phyloP scores from a whole-genome alignment of 2,113 vertebrate genomes.

The Dasyurus viverrinus region DNA sequence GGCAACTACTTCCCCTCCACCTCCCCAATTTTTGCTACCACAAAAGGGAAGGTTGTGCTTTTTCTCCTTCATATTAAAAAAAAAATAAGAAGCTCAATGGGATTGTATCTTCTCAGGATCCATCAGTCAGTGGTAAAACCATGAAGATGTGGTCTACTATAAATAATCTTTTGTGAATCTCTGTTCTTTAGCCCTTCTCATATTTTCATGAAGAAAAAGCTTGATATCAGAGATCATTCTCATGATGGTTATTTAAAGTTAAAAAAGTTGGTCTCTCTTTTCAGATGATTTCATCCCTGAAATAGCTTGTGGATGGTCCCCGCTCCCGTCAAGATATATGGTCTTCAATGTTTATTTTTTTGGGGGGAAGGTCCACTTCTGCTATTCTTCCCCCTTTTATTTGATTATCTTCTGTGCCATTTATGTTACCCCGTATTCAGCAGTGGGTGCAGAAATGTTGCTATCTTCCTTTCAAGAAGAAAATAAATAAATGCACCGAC shows the following conservation, averaged over 20 bases:
- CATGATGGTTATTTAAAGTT: not conserved
- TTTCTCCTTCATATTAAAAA: not conserved
- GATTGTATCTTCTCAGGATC: not conserved
- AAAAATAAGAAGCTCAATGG: not conserved
- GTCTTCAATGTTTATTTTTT: not conserved
- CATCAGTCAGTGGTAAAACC: not conserved
- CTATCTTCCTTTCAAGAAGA: not conserved
- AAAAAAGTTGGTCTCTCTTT: not conserved
- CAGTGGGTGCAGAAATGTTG: not conserved
- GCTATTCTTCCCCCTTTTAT: not conserved
- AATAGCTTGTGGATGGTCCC: not conserved
- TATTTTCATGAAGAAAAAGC: not conserved
- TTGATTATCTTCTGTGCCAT: not conserved
- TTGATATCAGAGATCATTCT: not conserved
- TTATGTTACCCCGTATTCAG: not conserved
- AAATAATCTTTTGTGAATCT: not conserved
- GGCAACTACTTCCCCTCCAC: no score
- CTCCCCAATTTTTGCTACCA: no score
- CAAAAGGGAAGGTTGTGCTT: not conserved
- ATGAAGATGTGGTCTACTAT: not conserved
- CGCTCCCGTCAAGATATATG: not conserved
- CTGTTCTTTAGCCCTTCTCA: not conserved
- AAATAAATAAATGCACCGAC: not conserved
- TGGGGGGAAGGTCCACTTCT: not conserved
- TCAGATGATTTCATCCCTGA: not conserved